These are phyloP conservation scores for Oncorhynchus mykiss DNA, from an alignment of 2,113 vertebrate genomes.

Conservation along the genomic window DNA sequence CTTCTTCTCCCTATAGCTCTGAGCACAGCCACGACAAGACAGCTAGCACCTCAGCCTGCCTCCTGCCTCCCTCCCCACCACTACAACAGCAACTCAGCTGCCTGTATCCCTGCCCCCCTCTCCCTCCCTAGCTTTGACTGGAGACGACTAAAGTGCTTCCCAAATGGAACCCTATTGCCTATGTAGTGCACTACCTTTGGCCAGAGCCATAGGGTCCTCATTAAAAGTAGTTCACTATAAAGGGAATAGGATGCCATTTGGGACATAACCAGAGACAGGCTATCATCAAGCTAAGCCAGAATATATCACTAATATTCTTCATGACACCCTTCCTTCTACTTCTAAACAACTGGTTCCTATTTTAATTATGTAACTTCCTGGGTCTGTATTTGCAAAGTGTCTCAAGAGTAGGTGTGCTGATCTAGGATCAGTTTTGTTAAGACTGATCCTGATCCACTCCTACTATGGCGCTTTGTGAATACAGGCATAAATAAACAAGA, in stretches of 20 bases:
- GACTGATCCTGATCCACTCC: too few species aligned
- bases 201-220: too few species aligned
- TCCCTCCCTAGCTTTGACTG: background rate
- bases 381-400: too few species aligned
- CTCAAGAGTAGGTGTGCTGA: too few species aligned
- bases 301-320: slow-evolving; percentile 31
- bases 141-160: too few species aligned
- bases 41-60: slow-evolving; percentile 21
- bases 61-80: background rate
- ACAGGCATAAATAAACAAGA: background rate
- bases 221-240: too few species aligned
- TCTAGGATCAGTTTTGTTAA: background rate
- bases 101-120: background rate
- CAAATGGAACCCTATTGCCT: too few species aligned
- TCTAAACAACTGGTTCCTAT: slow-evolving; percentile 4
- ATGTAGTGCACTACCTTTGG: too few species aligned
- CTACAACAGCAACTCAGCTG: slow-evolving; percentile 3
- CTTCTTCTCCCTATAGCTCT: background rate
- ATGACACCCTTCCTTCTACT: slow-evolving; percentile 17
- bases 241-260: too few species aligned
- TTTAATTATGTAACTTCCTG: background rate
- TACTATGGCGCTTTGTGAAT: too few species aligned
- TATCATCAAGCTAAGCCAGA: slow-evolving; percentile 38
- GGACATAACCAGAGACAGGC: slow-evolving; percentile 16
- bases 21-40: too few species aligned